These are phyloP conservation scores for Hirundo rustica DNA, from an alignment of 2,797 vertebrate species.

Conservation along the genomic window DNA sequence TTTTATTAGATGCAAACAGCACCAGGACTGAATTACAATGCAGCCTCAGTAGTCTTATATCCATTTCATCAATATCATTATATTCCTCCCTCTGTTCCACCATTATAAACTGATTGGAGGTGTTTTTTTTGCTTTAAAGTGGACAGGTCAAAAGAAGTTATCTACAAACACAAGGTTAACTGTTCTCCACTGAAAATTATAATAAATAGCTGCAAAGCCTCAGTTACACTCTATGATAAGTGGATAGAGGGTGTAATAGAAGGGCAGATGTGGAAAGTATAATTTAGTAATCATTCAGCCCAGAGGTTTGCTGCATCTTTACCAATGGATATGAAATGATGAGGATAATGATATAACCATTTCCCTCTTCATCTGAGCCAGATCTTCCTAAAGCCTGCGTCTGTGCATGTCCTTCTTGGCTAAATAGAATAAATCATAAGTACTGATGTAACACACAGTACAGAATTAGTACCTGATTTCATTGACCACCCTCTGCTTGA, in stretches of 20 bases:
- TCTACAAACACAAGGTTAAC: constrained; percentile 8
- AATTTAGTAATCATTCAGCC: neutral
- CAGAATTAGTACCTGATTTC: neutral
- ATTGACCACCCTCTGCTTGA: neutral
- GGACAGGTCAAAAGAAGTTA: constrained; percentile 16
- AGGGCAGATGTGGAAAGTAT: neutral
- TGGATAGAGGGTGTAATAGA: neutral
- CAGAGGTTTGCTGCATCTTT: neutral
- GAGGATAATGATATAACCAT: neutral
- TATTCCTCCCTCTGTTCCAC: neutral
- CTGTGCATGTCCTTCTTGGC: neutral
- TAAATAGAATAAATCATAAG: neutral
- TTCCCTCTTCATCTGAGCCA: neutral
- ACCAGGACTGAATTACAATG: constrained; percentile 4
- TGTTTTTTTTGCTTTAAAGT: neutral
- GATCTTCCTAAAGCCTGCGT: neutral
- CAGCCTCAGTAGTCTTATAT: neutral
- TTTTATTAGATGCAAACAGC: constrained; percentile 14
- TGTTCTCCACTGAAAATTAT: neutral
- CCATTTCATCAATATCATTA: neutral
- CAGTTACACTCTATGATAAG: neutral
- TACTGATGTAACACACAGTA: neutral
- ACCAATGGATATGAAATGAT: neutral
- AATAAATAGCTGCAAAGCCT: neutral
- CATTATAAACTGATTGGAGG: neutral